phyloP scores from a whole-genome alignment of 2,797 vertebrate species.

The Anguilla megastoma region DNA sequence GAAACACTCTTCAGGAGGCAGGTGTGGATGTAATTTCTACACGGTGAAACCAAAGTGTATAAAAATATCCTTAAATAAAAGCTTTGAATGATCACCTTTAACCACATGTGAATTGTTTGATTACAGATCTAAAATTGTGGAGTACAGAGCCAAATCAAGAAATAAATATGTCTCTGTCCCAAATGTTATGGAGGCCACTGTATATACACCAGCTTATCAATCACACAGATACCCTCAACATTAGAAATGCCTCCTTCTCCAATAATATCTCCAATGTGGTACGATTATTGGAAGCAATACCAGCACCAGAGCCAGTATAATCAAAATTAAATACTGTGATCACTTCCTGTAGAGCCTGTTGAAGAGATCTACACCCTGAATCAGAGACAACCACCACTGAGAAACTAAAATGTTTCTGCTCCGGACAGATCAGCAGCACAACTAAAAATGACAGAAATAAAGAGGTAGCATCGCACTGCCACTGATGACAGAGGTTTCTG shows the following conservation, averaged over 20 bases:
- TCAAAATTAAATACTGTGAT: background rate
- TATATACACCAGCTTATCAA: slow-evolving; percentile 50
- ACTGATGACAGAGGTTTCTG: background rate
- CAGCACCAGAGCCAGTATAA: background rate
- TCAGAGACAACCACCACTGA: background rate
- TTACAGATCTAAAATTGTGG: too few relatives aligned
- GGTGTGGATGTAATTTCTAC: too few relatives aligned
- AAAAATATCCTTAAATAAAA: too few relatives aligned
- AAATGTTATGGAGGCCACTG: too few relatives aligned
- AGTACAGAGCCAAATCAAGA: too few relatives aligned
- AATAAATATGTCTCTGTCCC: too few relatives aligned
- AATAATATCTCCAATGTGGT: background rate
- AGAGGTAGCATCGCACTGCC: background rate
- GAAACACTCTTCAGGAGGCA: too few relatives aligned
- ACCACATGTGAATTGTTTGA: too few relatives aligned
- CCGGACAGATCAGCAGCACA: background rate
- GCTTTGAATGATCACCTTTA: too few relatives aligned
- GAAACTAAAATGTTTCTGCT: background rate
- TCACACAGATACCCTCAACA: slow-evolving; percentile 34
- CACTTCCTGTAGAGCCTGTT: background rate
- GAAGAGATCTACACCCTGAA: background rate
- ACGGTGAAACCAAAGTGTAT: too few relatives aligned
- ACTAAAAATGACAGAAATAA: background rate
- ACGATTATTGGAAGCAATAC: slow-evolving; percentile 24
- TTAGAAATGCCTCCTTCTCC: slow-evolving; percentile 8